A percentile compares a stretch with the other conserved stretches of the same genome.
Conservation (phyloP, 2,113 vertebrate genomes). For the Drymodes brunneopygia region DNA sequence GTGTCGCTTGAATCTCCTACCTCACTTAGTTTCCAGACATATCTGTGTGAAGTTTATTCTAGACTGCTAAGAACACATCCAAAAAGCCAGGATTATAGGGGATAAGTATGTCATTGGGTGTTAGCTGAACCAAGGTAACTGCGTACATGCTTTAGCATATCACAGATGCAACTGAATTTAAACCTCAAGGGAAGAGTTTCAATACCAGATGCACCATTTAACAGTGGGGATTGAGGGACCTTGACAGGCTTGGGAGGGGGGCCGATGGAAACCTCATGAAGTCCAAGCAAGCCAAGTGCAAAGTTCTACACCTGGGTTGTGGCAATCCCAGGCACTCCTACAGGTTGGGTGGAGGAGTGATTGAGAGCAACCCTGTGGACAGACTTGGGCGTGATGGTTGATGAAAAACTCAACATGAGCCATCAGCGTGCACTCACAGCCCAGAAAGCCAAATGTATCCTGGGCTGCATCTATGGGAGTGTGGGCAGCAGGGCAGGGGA, state of each 20-base stretch:
- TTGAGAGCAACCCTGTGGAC: not conserved
- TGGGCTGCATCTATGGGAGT: not conserved
- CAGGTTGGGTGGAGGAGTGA: not conserved
- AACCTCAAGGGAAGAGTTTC: not conserved
- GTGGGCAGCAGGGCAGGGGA: not conserved
- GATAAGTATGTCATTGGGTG: not conserved
- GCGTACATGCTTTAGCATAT: not conserved
- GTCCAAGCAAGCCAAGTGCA: not conserved
- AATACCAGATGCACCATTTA: not conserved
- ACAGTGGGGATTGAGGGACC: not conserved
- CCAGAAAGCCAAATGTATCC: not conserved
- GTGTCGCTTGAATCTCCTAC: not conserved
- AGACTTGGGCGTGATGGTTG: not conserved
- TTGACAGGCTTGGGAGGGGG: not conserved
- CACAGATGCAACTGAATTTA: not conserved
- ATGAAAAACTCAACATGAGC: not conserved
- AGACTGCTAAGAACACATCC: not conserved
- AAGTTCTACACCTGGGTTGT: not conserved
- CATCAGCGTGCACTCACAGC: not conserved
- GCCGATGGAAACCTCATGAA: not conserved
- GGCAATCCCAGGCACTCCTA: not conserved
- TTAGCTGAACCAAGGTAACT: not conserved
- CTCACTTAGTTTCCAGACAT: not conserved
- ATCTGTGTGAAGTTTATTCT: not conserved
- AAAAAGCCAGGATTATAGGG: not conserved